Base-by-base conservation (phyloP, 2,888 invertebrate species). In the Eurytoma adleriae region DNA sequence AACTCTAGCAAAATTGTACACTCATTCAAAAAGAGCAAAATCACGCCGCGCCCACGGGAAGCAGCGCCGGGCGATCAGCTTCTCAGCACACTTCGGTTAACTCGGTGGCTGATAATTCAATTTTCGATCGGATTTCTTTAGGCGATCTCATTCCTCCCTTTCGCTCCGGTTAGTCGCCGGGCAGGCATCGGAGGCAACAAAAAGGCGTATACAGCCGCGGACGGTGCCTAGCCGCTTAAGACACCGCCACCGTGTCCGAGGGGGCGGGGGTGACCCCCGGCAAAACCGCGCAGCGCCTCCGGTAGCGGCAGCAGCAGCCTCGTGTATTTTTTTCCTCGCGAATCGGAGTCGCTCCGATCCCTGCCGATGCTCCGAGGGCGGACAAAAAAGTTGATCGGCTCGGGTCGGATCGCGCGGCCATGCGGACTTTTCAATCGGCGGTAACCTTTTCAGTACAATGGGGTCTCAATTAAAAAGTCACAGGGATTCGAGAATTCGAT, bases 381-480 rank as follows among this genome's bases (percentile, higher is more conserved):
- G 72, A 68, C 79, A 74, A 82, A 80, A 82, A 82, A 82, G 50
- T 82, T 80, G 82, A 82, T 80, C 82, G 80, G 80, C 78, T 82
- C 82, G 40, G 7, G 40, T 40, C 40, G 40, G 7, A 82, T 82
- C 82, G 82, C 50, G 66, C 73, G 48, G 64, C 20, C 67, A 69
- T 20, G 20, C 68, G 59, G 82, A 79, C 82, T 81, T 81, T 79
- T 79, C 82, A 82, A 79, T 78, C 73, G 79, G 20, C 56, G 20
- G 59, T 52, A 74, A 74, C 74, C 80, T 77, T 81, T 81, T 81
- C 78, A 81, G 78, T 74, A 78, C 73, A 73, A 78, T 67, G 70
- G 69, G 66, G 62, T 48, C 77, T 77, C 80, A 80, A 80, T 80
- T 80, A 80, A 77, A 80, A 77, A 73, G 56, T 40, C 76, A 73